These are phyloP conservation scores for Helogale parvula DNA, from an alignment of 2,113 vertebrate species.

Conservation along the genomic window DNA sequence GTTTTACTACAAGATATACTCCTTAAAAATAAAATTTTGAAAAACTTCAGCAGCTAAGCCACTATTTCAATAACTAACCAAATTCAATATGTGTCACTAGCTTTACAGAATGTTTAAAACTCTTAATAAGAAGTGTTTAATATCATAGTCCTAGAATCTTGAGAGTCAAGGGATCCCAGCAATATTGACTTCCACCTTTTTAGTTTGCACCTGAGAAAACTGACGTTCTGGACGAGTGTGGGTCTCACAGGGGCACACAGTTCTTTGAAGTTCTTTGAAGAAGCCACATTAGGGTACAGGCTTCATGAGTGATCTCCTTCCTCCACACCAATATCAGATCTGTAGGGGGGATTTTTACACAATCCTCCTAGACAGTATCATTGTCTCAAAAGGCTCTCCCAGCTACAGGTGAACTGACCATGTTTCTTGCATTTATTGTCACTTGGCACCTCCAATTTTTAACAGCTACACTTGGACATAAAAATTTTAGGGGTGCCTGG, in stretches of 20 bases:
- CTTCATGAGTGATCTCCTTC: background rate
- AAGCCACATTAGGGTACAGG: background rate
- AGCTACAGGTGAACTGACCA: background rate
- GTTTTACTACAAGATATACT: background rate
- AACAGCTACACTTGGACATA: background rate
- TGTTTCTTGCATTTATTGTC: background rate
- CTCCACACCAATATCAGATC: background rate
- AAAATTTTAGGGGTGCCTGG: background rate
- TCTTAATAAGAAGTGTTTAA: background rate
- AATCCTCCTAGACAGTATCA: background rate
- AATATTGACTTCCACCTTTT: background rate
- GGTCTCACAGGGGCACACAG: background rate
- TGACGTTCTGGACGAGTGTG: too few relatives aligned
- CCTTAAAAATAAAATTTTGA: background rate
- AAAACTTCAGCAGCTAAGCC: background rate
- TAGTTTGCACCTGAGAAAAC: background rate
- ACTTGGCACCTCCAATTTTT: background rate
- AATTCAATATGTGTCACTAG: background rate
- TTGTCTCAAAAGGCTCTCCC: background rate
- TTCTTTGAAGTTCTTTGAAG: background rate
- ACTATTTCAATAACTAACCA: background rate
- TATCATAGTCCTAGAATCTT: background rate
- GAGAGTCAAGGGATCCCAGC: background rate
- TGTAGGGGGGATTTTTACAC: background rate
- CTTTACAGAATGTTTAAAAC: background rate